Percentiles rank a stretch among this genome's conserved stretches.
These are phyloP conservation scores for Lophotis ruficrista DNA, from an alignment of 2,113 vertebrate genomes.

Conservation along the genomic window DNA sequence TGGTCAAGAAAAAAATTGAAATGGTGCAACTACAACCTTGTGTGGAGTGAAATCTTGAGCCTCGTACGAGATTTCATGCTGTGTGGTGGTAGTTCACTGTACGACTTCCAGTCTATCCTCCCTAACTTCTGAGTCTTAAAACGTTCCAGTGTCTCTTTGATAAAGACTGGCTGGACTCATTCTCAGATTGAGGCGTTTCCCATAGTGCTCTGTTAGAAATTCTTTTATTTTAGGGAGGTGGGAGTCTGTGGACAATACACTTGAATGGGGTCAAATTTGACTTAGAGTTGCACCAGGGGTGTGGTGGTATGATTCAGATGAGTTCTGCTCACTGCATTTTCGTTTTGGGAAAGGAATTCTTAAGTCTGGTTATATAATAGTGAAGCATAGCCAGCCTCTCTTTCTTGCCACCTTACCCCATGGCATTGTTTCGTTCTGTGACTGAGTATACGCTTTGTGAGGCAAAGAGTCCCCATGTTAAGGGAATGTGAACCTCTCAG, in stretches of 20 bases:
- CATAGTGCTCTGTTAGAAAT: not conserved
- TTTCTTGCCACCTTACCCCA: not conserved
- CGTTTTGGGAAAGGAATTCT: not conserved
- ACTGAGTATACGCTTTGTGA: not conserved
- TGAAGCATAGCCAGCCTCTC: not conserved
- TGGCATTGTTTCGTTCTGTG: not conserved
- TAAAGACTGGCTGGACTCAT: not conserved
- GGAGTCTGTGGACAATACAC: too few species aligned
- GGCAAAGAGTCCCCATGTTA: not conserved
- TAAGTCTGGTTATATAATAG: not conserved
- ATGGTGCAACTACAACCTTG: not conserved
- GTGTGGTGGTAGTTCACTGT: not conserved
- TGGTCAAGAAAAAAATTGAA: not conserved
- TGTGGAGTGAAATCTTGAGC: not conserved
- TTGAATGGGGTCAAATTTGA: not conserved
- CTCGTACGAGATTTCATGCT: fast-evolving
- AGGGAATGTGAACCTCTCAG: not conserved
- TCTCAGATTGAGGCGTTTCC: not conserved
- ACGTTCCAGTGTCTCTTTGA: not conserved
- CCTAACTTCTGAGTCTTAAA: not conserved
- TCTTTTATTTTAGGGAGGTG: not conserved
- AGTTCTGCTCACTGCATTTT: not conserved
- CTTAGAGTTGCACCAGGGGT: not conserved
- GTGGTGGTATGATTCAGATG: not conserved
- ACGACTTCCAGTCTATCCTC: not conserved